Conservation (phyloP, 2,888 invertebrate genomes). For the Erannis defoliaria region DNA sequence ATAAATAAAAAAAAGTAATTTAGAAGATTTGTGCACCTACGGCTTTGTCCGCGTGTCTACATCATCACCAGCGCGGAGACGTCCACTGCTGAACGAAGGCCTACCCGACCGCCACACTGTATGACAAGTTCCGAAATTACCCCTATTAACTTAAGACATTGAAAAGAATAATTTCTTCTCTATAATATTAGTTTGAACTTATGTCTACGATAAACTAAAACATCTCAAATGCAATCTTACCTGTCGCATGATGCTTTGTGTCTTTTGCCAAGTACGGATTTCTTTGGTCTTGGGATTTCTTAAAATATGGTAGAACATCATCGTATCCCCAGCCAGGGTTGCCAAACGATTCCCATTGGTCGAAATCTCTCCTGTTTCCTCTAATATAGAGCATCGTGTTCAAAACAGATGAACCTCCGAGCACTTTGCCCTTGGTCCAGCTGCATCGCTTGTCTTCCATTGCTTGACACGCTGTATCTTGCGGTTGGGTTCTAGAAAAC, state of each 20-base stretch:
- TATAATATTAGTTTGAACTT: too few relatives aligned
- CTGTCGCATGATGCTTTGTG: conserved; percentile 90
- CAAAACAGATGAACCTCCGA: conserved; percentile 95
- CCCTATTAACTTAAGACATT: too few relatives aligned
- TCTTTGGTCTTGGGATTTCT: conserved; percentile 95
- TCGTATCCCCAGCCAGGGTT: conserved; percentile 96
- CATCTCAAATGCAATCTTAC: conserved; percentile 77
- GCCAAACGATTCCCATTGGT: conserved; percentile 94
- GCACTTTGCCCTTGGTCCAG: conserved; percentile 96
- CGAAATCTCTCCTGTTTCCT: conserved; percentile 94
- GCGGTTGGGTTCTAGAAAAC: conserved; percentile 91
- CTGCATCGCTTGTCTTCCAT: conserved; percentile 94
- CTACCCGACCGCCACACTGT: too few relatives aligned
- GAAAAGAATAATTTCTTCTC: too few relatives aligned
- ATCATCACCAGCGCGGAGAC: too few relatives aligned
- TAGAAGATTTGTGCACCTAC: too few relatives aligned
- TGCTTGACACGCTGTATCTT: conserved; percentile 93
- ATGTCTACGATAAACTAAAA: too few relatives aligned
- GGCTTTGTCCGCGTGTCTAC: too few relatives aligned
- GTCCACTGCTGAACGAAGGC: too few relatives aligned
- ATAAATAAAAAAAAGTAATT: too few relatives aligned
- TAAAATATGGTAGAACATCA: conserved; percentile 93
- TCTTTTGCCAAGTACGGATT: conserved; percentile 94
- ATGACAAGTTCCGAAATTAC: too few relatives aligned
- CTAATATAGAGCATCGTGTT: conserved; percentile 97